Evolutionary conservation across 2,888 invertebrate species (phyloP).

Genomic region (Stramonita haemastoma): DNA sequence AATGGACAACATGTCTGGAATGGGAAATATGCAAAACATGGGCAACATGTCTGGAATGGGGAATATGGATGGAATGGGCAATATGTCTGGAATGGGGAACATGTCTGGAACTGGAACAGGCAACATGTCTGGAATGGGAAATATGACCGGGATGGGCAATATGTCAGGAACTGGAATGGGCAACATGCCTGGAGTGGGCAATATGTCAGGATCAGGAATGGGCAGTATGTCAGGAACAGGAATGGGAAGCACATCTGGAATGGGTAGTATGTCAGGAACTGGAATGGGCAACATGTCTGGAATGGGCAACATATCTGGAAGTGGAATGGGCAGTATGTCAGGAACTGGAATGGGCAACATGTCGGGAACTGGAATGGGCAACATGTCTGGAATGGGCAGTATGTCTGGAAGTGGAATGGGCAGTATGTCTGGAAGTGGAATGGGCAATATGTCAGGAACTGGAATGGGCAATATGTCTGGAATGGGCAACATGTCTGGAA

Average conservation of each 20-base stretch:
- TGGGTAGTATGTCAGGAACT: slow-evolving; percentile 31
- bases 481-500: neutral
- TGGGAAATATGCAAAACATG: neutral
- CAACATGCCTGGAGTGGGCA: neutral
- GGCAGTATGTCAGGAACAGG: neutral
- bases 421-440: neutral
- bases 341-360: slow-evolving; percentile 27
- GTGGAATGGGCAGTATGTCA: slow-evolving; percentile 12
- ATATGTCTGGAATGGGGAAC: neutral
- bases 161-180: neutral
- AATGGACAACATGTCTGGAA: neutral
- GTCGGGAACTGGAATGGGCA: slow-evolving; percentile 26
- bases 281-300: neutral
- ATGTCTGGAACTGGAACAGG: neutral
- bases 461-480: neutral
- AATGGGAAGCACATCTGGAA: neutral
- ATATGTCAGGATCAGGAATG: neutral
- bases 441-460: neutral
- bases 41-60: neutral
- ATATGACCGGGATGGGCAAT: neutral
- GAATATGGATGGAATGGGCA: neutral
- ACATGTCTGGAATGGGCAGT: too few species aligned
- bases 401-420: neutral
- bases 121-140: neutral
- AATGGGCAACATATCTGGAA: neutral